phyloP scores from a whole-genome alignment of 1,140 invertebrate genomes.

The Galleria mellonella region DNA sequence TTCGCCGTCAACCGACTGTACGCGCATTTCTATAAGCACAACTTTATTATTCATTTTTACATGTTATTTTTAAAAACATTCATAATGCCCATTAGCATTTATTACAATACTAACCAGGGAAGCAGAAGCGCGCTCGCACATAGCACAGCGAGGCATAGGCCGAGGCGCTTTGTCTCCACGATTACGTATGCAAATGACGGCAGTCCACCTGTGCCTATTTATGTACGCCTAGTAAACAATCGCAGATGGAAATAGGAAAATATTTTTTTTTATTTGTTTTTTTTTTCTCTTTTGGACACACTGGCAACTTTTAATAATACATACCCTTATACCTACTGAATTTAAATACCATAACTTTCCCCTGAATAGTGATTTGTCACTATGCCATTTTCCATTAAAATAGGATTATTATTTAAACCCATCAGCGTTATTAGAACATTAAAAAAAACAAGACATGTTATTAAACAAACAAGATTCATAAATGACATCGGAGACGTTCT shows the following conservation, averaged over 20 bases:
- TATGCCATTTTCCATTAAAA: no score
- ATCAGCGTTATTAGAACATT: no score
- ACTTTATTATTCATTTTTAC: not conserved
- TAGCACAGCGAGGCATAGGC: conserved; percentile 28
- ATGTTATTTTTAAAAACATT: conserved; percentile 37
- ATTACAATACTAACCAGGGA: conserved; percentile 49
- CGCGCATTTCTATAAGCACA: not conserved
- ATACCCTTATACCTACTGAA: no score
- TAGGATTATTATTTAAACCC: no score
- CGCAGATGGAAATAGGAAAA: conserved; percentile 51
- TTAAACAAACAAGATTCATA: no score
- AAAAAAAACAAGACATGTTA: no score
- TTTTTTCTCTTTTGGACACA: not conserved
- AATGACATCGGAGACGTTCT: no score
- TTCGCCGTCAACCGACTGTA: not conserved
- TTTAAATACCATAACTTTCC: no score
- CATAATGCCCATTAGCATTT: conserved; percentile 53
- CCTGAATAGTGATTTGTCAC: no score
- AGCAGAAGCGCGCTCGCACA: conserved; percentile 35
- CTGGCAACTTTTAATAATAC: no score
- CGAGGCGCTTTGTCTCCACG: conserved; percentile 57
- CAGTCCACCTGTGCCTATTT: conserved; percentile 55
- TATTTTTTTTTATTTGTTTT: conserved; percentile 39
- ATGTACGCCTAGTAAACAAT: conserved; percentile 55
- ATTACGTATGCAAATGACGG: conserved; percentile 19